Evolutionary conservation across 2,113 vertebrate species (phyloP).

Genomic region (Lates calcarifer): DNA sequence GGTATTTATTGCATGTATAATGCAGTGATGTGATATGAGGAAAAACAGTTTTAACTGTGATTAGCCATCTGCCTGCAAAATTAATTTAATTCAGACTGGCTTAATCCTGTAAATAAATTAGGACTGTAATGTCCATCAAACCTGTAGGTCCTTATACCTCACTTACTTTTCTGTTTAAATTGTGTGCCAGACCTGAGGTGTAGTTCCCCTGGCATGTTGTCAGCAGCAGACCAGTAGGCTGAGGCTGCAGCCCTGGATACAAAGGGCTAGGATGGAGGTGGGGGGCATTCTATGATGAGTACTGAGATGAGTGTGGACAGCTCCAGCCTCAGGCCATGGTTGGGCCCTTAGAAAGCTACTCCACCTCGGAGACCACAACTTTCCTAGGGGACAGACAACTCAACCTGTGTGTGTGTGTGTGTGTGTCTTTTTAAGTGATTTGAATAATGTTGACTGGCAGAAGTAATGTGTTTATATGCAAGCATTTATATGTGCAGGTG

Average conservation of each 20-base stretch:
- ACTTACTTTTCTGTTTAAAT: neutral
- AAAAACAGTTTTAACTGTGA: slow-evolving; percentile 6
- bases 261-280: neutral
- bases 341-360: neutral
- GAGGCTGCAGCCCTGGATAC: neutral
- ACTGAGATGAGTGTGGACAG: slow-evolving; percentile 11
- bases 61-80: neutral
- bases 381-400: neutral
- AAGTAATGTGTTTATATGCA: neutral
- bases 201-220: neutral
- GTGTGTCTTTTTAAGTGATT: neutral
- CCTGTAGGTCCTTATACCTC: neutral
- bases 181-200: neutral
- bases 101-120: too few species aligned
- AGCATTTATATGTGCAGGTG: neutral
- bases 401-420: neutral
- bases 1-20: neutral
- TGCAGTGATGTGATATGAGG: neutral
- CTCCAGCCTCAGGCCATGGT: neutral
- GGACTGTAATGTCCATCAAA: too few species aligned
- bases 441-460: neutral
- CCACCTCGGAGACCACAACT: slow-evolving; percentile 12
- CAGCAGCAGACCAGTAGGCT: neutral
- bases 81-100: too few species aligned
- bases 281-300: neutral